A percentile compares a stretch with the other conserved stretches of the same genome.
These are phyloP conservation scores for Lomographa bimaculata DNA, from an alignment of 2,888 invertebrate genomes.

Conservation along the genomic window DNA sequence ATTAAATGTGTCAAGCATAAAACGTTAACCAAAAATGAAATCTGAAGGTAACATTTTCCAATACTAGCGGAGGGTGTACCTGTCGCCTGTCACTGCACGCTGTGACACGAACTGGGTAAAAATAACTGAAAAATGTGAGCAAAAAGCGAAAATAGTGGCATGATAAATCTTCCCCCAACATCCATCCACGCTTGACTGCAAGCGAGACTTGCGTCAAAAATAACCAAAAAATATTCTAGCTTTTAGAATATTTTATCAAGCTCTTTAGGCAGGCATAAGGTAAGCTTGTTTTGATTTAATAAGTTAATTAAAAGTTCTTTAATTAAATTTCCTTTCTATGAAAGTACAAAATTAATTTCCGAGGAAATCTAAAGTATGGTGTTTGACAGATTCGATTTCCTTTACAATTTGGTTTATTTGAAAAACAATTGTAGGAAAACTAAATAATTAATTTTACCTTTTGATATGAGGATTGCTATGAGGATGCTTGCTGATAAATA, in stretches of 20 bases:
- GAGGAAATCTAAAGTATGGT: slow-evolving; percentile 12
- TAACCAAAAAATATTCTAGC: no score
- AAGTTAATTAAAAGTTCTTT: slow-evolving; percentile 25
- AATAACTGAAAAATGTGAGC: no score
- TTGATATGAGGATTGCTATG: slow-evolving; percentile 18
- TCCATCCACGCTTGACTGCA: slow-evolving; percentile 27
- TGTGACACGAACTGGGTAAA: slow-evolving; percentile 24
- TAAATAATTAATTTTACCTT: slow-evolving; percentile 23
- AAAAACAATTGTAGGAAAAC: slow-evolving; percentile 4
- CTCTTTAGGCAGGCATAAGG: slow-evolving; percentile 3
- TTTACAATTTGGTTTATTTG: slow-evolving; percentile 14
- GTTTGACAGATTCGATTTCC: slow-evolving; percentile 27
- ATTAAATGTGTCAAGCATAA: neutral
- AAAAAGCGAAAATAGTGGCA: slow-evolving; percentile 30
- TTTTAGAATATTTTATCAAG: no score
- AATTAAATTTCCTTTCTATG: slow-evolving; percentile 22
- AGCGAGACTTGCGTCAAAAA: slow-evolving; percentile 10
- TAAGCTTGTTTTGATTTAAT: slow-evolving; percentile 4
- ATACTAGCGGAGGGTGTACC: slow-evolving; percentile 8
- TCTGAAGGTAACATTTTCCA: slow-evolving; percentile 2
- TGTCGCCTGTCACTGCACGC: slow-evolving; percentile 16
- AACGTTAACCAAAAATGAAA: neutral
- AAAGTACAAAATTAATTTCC: slow-evolving; percentile 23
- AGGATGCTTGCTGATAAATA: slow-evolving; percentile 12
- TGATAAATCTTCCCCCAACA: slow-evolving; percentile 33